Percentiles rank a stretch among this genome's conserved stretches.
These are phyloP conservation scores for Gryllus bimaculatus DNA, from an alignment of 1,140 invertebrate genomes.

Conservation along the genomic window DNA sequence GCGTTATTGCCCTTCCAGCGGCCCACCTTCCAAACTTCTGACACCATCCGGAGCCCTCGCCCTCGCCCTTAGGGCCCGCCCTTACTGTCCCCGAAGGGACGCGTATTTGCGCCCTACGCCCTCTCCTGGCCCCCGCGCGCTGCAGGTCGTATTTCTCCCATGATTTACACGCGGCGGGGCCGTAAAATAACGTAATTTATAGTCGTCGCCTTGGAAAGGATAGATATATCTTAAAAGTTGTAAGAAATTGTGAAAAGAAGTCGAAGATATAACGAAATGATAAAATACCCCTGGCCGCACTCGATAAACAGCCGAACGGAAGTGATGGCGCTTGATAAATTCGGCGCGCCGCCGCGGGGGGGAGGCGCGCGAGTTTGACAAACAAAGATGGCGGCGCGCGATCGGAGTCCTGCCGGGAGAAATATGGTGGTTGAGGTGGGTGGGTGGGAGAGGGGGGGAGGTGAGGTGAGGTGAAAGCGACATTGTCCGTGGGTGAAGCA, in stretches of 20 bases:
- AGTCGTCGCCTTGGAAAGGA: neutral
- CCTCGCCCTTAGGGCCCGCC: too few relatives aligned
- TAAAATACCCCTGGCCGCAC: neutral
- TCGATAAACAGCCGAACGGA: constrained; percentile 3
- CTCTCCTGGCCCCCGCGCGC: too few relatives aligned
- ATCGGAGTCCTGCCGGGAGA: neutral
- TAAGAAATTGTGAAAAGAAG: constrained; percentile 1
- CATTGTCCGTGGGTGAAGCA: neutral
- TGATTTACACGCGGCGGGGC: neutral
- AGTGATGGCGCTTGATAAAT: neutral
- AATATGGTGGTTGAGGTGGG: neutral
- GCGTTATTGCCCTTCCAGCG: too few relatives aligned
- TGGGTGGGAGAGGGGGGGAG: too few relatives aligned
- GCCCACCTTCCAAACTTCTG: too few relatives aligned
- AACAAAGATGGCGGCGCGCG: neutral
- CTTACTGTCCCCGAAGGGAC: too few relatives aligned
- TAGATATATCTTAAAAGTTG: constrained; percentile 1
- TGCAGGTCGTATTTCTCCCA: neutral
- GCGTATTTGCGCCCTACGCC: too few relatives aligned
- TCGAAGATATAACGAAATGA: constrained; percentile 5
- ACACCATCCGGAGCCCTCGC: too few relatives aligned
- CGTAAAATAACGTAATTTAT: constrained; percentile 2
- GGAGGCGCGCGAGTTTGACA: neutral
- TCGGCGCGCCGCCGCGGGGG: neutral
- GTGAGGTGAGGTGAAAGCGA: neutral